A percentile compares a stretch with the other conserved stretches of the same genome.
These are phyloP conservation scores for Pycnomerus fuliginosus DNA, from an alignment of 2,888 invertebrate genomes.

Conservation along the genomic window DNA sequence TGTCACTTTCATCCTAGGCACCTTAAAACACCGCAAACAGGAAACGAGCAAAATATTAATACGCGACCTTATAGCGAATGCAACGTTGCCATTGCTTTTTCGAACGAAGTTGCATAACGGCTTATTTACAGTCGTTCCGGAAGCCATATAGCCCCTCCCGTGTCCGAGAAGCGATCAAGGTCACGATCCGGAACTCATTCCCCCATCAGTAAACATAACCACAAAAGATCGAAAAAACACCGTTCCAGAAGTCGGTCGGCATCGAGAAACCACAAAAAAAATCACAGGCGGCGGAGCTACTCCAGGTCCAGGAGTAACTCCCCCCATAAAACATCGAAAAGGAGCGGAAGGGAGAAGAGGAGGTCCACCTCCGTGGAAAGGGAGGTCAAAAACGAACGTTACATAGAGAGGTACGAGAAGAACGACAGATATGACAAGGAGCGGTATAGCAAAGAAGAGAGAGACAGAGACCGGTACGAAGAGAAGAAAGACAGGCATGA, in stretches of 20 bases:
- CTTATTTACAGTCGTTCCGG: conserved; percentile 53
- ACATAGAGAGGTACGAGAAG: conserved; percentile 51
- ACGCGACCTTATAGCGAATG: too few relatives aligned
- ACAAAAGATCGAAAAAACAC: conserved; percentile 48
- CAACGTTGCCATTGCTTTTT: too few relatives aligned
- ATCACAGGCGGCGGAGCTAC: conserved; percentile 49
- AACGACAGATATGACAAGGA: conserved; percentile 40
- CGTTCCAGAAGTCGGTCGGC: conserved; percentile 46
- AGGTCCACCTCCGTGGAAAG: conserved; percentile 51
- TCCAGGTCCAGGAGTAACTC: conserved; percentile 50
- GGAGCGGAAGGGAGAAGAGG: conserved; percentile 50
- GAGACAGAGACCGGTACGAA: conserved; percentile 37
- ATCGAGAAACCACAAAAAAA: conserved; percentile 46
- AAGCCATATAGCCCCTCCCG: conserved; percentile 48
- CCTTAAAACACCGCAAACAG: too few relatives aligned
- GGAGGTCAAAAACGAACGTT: conserved; percentile 48
- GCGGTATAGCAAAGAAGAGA: conserved; percentile 34
- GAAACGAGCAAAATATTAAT: too few relatives aligned
- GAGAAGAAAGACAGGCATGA: conserved; percentile 42
- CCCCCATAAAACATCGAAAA: conserved; percentile 45
- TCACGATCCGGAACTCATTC: conserved; percentile 47
- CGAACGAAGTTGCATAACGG: too few relatives aligned
- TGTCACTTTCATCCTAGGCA: too few relatives aligned
- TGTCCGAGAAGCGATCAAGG: conserved; percentile 47
- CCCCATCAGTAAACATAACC: conserved; percentile 43